Evolutionary conservation across 2,113 vertebrate genomes (phyloP), one percentile per base, ranked within the genome.

Genomic region (Speoplatyrhinus poulsoni): DNA sequence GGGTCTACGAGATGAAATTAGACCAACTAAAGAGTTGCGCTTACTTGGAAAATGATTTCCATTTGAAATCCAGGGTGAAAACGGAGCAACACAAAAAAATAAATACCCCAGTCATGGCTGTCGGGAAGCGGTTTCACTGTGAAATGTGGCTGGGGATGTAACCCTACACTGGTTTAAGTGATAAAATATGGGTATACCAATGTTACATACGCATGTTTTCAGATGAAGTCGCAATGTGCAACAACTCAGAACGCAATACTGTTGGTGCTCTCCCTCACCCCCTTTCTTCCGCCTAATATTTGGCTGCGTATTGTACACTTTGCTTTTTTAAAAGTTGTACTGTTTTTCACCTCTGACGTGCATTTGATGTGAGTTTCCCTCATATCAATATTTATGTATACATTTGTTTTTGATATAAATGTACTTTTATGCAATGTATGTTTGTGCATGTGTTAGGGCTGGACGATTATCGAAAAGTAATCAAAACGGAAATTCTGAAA

Each of bases 21-120:
- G 62, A 81, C 65, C 76, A 72, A 80, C 72, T 60, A 54, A 65
- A 71, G 62, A 78, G 69, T 77, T 62, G 81, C 60, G 61, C 77
- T 81, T 72, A 67, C 70, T 83, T 62, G 75, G 75, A 86, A 87
- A 90, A 83, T 75, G 68, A 85, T 86, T 88, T 84, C 81, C 81
- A 81, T 83, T 79, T 78, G 69, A 88, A 85, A 87, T 79, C n/a
- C 76, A 84, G 78, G 10, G 67, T 26, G 66, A 85, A 88, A 81
- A 81, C 47, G 50, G 64, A 75, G 65, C 73, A 78, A 82, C 65
- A 76, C 54, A 41, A 15, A 69, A 36, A 81, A 79, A 79, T 65
- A 79, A 84, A 85, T 85, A 80, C 60, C 77, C 55, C 82, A 74
- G 74, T 70, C 62, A 63, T 62, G 61, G 70, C 70, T 60, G 36